Percentiles rank a stretch among this genome's conserved stretches.
Evolutionary conservation across 2,113 vertebrate species (phyloP).

Genomic region (Vanacampus margaritifer): DNA sequence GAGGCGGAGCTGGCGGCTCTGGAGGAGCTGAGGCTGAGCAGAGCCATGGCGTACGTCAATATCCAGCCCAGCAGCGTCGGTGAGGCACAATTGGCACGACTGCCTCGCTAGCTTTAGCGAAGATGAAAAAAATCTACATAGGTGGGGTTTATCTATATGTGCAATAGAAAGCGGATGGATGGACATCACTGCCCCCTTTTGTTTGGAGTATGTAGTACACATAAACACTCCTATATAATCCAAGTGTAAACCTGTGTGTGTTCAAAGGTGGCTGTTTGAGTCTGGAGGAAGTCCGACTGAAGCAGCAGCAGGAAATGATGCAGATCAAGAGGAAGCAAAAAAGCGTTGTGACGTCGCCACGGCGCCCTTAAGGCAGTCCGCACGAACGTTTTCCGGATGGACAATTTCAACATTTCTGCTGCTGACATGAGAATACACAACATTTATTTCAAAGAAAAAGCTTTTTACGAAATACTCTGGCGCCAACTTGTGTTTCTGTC

Average conservation of each 20-base stretch:
- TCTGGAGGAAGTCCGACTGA: slow-evolving; percentile 60
- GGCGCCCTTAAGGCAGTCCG: background rate
- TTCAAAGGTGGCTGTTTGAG: slow-evolving; percentile 53
- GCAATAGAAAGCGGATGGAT: too few species aligned
- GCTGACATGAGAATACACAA: too few species aligned
- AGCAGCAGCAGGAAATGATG: slow-evolving; percentile 65
- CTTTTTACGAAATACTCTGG: too few species aligned
- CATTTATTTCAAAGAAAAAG: too few species aligned
- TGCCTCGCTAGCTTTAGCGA: too few species aligned
- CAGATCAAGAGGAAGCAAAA: slow-evolving; percentile 42
- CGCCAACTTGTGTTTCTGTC: too few species aligned
- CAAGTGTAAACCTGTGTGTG: background rate
- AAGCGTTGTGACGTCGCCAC: too few species aligned
- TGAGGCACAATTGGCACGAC: slow-evolving; percentile 31
- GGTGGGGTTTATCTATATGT: too few species aligned
- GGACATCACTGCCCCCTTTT: too few species aligned
- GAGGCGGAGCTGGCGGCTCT: slow-evolving; percentile 64
- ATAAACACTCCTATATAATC: background rate
- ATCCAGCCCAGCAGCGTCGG: slow-evolving; percentile 66
- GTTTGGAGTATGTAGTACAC: background rate
- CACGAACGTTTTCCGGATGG: background rate
- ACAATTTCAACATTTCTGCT: too few species aligned
- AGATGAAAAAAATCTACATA: too few species aligned
- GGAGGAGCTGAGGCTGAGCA: slow-evolving; percentile 63
- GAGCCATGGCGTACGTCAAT: slow-evolving; percentile 62